Base-by-base conservation (phyloP, 2,888 invertebrate species). In the Dexiosoma caninum region DNA sequence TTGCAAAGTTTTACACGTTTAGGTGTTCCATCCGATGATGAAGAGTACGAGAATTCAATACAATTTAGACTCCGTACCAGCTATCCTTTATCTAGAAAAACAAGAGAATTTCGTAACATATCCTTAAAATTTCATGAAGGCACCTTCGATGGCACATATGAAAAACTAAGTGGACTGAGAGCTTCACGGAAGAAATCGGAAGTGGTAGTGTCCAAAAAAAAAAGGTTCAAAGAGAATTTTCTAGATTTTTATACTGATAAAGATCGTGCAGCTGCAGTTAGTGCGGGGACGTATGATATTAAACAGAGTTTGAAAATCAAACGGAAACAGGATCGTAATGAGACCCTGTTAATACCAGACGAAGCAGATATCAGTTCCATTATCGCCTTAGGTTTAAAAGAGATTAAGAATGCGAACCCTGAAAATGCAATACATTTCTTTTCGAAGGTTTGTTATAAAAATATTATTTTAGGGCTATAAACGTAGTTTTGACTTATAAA, bases 241-340 rank as follows among this genome's bases (percentile, higher is more conserved):
- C 96, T 96, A 84, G 97, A 97, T 86, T 90, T 95, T 21, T 97
- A 96, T 86, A 97, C 96, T 19, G 97, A 97, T 88, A 97, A 97
- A 86, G 97, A 97, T 88, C 92, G 97, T 6, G 97, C 97, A 0
- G 97, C 97, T 0, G 96, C 97, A 0, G 96, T 96, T 14, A 95
- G 96, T 86, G 93, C 90, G 2, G 90, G 90, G 0, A 94, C 94
- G n/a, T 94, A 93, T 81, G 97, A 97, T 87, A 97, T 97, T 81
- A 97, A 97, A 86, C 94, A 95, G 83, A 95, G 95, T 37, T 90
- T 96, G 82, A 95, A 93, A 86, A 91, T 95, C 84, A 97, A 96
- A 87, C 92, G 95, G 84, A 94, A 94, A 83, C 93, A 95, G 81
- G 96, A 96, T 86, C 92, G 95, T 27, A 94, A 93, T 84, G 93